Percentiles rank a stretch among this genome's conserved stretches.
These are phyloP conservation scores for Chloropsis hardwickii DNA, from an alignment of 2,113 vertebrate species.

Conservation along the genomic window DNA sequence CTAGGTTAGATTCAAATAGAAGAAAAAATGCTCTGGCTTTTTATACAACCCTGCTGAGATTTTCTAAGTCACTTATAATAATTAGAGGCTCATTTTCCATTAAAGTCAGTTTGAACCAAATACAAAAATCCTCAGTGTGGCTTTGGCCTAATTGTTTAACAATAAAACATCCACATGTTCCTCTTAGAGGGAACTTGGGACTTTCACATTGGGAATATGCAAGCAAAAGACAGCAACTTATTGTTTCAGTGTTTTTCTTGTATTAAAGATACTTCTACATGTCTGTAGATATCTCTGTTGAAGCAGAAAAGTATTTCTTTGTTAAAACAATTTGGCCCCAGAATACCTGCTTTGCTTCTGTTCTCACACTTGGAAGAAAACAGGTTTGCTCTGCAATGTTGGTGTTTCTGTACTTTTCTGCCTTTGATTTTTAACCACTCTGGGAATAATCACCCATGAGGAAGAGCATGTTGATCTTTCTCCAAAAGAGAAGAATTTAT, in stretches of 20 bases:
- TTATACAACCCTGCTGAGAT: neutral
- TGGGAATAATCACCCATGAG: neutral
- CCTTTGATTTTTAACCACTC: neutral
- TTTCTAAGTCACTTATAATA: neutral
- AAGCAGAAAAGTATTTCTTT: neutral
- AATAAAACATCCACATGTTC: neutral
- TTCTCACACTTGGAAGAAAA: neutral
- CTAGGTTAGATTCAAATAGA: neutral
- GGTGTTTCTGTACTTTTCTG: neutral
- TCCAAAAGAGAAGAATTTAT: neutral
- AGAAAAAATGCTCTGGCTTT: neutral
- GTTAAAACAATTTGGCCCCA: neutral
- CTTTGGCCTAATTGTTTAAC: conserved; percentile 11
- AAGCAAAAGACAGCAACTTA: neutral
- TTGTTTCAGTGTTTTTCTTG: neutral
- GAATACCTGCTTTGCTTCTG: neutral
- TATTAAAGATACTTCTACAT: neutral
- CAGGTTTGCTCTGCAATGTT: neutral
- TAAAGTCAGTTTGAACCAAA: neutral
- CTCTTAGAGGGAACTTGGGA: neutral
- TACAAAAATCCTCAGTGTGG: neutral
- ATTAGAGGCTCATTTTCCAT: neutral
- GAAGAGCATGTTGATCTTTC: neutral
- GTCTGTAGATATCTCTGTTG: neutral
- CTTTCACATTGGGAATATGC: neutral